Evolutionary conservation across 2,113 vertebrate genomes (phyloP), one percentile per base, ranked within the genome.

Genomic region (Cercopithecus mona): DNA sequence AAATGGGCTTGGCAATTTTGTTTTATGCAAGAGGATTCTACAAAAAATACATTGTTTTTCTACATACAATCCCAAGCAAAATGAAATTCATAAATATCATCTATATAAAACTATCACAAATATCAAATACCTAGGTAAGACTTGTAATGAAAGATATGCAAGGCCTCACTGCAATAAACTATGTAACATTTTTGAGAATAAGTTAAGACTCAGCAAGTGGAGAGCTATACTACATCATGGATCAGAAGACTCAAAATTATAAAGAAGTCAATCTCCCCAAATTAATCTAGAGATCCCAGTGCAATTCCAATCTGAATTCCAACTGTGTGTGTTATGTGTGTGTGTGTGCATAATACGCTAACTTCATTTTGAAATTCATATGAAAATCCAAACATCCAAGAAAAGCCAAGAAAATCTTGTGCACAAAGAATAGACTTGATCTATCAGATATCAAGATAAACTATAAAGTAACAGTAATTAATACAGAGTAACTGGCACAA

Each of bases 361-460:
- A 70, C 7, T 59, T 96, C 32, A 96, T 93, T 89, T 35, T 78
- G 78, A 93, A 57, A 78, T 78, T 72, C 72, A 40, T 68, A 61
- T 61, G 76, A 88, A 92, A 96, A 70, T 78, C 11, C 48, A 96
- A 88, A 68, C 27, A 55, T 64, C 17, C 20, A 76, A 92, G 13
- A 96, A 88, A 93, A 55, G 52, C 8, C 27, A 76, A 92, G 13
- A 96, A 88, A 93, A 93, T 66, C 70, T 43, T 96, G 18, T 72
- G 84, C 59, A 95, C 8, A 85, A 76, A 91, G 16, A 70, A 38
- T 45, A 75, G 30, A 75, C 17, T 78, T 70, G 27, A 8, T 86
- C 88, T 81, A 80, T 48, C 55, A 76, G 22, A 66, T 55, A 90
- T 22, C 4, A 66, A 80, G 57, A 75, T 8, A 68, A 68, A 66